Evolutionary conservation across 2,113 vertebrate genomes (phyloP), one percentile per base, ranked within the genome.

Genomic region (Siniperca chuatsi): DNA sequence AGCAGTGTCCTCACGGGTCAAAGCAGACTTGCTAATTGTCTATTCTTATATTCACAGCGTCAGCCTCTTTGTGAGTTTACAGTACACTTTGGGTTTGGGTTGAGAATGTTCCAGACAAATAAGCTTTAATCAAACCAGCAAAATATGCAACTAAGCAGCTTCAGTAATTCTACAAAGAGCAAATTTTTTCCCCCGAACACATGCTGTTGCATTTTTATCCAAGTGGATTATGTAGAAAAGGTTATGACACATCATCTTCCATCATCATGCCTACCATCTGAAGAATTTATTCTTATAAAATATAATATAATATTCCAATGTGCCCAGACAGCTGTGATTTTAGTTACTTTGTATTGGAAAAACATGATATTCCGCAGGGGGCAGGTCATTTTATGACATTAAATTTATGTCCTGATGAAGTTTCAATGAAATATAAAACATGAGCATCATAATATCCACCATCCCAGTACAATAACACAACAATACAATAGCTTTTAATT

Each of bases 31-130:
- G 20, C 52, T 79, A 0, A 74, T 85, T 84, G 35, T 82, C 16
- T 69, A 82, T 83, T 81, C 55, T 79, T 83, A 48, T 73, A 82
- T 84, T 83, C 70, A 48, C 55, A 72, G 67, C 25, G 8, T 64
- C 35, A 44, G 68, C 57, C 64, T 73, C 76, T 71, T n/a, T 82
- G 37, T 82, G 0, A 84, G 54, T 15, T 78, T 67, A 48, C n/a
- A 64, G 60, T 46, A 40, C 61, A 72, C 33, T 77, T 60, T 64
- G 35, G 44, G 58, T 65, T 76, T 44, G 12, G 9, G 48, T 37
- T 40, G 66, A 50, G 5, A 75, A 57, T 65, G 42, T 77, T 83
- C 76, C 48, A 80, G 65, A 78, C 25, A 76, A 81, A 76, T 10
- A 52, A 37, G 37, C 44, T 80, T 81, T 78, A 75, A 78, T 85